phyloP scores from a whole-genome alignment of 2,888 invertebrate genomes.

The Scelioninae gen. 1 region DNA sequence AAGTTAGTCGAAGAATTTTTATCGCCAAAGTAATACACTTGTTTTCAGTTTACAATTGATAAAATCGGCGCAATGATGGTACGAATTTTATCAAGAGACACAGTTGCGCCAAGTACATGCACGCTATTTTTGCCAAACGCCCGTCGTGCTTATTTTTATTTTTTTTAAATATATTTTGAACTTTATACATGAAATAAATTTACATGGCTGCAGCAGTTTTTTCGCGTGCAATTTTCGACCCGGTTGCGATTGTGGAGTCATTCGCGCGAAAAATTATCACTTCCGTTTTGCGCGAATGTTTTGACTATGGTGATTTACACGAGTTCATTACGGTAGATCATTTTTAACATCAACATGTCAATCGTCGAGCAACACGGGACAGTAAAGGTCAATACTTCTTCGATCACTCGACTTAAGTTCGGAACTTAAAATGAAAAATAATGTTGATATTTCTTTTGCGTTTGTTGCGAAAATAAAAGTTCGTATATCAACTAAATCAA shows the following conservation, averaged over 20 bases:
- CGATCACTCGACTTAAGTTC: constrained; percentile 40
- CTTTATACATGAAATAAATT: constrained; percentile 47
- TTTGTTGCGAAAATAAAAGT: constrained; percentile 55
- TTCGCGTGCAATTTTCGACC: constrained; percentile 2
- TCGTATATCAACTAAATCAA: constrained; percentile 54
- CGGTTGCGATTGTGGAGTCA: constrained; percentile 5
- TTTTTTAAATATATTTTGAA: constrained; percentile 48
- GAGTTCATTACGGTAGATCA: constrained; percentile 33
- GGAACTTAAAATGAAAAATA: constrained; percentile 37
- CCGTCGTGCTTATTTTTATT: constrained; percentile 16
- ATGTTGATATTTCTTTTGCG: constrained; percentile 40
- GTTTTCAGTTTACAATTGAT: constrained; percentile 37
- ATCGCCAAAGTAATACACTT: background rate
- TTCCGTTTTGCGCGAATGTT: constrained; percentile 26
- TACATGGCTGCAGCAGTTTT: no score
- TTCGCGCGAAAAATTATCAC: constrained; percentile 32
- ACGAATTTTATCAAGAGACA: constrained; percentile 48
- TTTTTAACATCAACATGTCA: constrained; percentile 32
- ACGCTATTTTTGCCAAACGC: constrained; percentile 52
- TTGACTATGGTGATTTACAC: constrained; percentile 4
- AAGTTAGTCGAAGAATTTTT: no score
- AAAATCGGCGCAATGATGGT: constrained; percentile 39
- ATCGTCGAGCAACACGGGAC: constrained; percentile 8
- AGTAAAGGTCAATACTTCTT: constrained; percentile 28
- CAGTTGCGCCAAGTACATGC: constrained; percentile 48